Conservation (phyloP, 2,797 vertebrate genomes). For the Nyctibius grandis region DNA sequence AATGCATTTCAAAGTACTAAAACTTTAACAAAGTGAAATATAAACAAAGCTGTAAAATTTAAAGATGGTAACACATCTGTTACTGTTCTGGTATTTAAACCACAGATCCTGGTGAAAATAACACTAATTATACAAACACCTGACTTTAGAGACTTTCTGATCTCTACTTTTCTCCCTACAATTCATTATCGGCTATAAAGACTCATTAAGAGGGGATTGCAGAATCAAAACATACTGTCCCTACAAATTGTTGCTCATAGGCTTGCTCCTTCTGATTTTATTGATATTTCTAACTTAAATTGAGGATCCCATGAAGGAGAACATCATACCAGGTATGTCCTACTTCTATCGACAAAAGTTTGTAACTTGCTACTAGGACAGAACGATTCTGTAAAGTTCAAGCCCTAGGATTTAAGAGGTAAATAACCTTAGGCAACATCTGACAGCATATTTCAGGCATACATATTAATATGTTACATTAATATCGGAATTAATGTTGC, state of each 20-base stretch:
- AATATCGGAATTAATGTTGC: background rate
- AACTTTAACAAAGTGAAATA: conserved; percentile 16
- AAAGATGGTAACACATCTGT: conserved; percentile 13
- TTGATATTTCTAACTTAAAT: background rate
- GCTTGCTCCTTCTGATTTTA: background rate
- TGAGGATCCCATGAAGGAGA: background rate
- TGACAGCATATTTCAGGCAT: background rate
- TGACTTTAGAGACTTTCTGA: background rate
- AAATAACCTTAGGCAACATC: background rate
- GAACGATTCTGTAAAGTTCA: background rate
- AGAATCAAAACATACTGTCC: background rate
- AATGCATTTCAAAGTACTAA: background rate
- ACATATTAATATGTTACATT: background rate
- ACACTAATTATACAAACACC: background rate
- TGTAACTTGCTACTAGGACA: background rate
- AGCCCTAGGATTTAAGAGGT: background rate
- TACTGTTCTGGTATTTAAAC: conserved; percentile 5
- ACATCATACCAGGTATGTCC: background rate
- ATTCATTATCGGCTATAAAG: background rate
- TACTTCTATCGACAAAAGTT: background rate
- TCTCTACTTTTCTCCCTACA: background rate
- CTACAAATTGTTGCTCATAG: background rate
- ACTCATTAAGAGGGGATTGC: background rate
- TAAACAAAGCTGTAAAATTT: conserved; percentile 38
- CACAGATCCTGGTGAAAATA: background rate